Percentiles rank a stretch among this genome's conserved stretches.
Conservation (phyloP, 2,888 invertebrate genomes). For the Drosophila ustulata region DNA sequence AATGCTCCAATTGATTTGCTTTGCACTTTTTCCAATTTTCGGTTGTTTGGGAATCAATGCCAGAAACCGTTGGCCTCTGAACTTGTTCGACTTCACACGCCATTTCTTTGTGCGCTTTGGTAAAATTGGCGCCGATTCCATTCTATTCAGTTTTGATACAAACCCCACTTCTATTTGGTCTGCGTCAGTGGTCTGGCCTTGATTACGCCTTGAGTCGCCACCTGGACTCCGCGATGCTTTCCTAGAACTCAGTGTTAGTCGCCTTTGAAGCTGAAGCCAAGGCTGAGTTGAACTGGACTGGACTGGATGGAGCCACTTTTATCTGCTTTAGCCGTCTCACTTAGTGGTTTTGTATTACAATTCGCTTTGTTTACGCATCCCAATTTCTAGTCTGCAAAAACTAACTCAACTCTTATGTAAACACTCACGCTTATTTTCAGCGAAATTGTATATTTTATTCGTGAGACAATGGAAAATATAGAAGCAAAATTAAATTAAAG, state of each 20-base stretch:
- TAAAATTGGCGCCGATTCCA: slow-evolving; percentile 5
- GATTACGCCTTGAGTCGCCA: slow-evolving; percentile 12
- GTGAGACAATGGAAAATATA: slow-evolving; percentile 45
- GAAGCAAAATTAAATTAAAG: background rate
- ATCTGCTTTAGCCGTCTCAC: slow-evolving; percentile 25
- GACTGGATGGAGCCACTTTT: slow-evolving; percentile 46
- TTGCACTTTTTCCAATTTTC: slow-evolving; percentile 15
- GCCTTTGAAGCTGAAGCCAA: slow-evolving; percentile 6
- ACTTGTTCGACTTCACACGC: slow-evolving; percentile 24
- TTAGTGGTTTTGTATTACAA: slow-evolving; percentile 41
- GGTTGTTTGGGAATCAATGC: background rate
- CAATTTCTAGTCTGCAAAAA: slow-evolving; percentile 10
- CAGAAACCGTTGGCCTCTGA: slow-evolving; percentile 34
- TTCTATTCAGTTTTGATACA: slow-evolving; percentile 23
- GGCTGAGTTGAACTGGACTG: background rate
- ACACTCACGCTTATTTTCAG: slow-evolving; percentile 27
- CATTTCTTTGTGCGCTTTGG: background rate
- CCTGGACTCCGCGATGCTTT: slow-evolving; percentile 16
- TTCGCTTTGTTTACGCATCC: slow-evolving; percentile 48
- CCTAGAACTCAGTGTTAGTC: slow-evolving; percentile 38
- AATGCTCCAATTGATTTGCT: slow-evolving; percentile 23
- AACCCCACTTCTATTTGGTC: background rate
- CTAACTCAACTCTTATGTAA: slow-evolving; percentile 47
- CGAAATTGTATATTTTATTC: background rate
- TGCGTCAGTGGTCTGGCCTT: slow-evolving; percentile 39